Conservation (phyloP, 1,140 invertebrate species). For the Oncopeltus fasciatus region DNA sequence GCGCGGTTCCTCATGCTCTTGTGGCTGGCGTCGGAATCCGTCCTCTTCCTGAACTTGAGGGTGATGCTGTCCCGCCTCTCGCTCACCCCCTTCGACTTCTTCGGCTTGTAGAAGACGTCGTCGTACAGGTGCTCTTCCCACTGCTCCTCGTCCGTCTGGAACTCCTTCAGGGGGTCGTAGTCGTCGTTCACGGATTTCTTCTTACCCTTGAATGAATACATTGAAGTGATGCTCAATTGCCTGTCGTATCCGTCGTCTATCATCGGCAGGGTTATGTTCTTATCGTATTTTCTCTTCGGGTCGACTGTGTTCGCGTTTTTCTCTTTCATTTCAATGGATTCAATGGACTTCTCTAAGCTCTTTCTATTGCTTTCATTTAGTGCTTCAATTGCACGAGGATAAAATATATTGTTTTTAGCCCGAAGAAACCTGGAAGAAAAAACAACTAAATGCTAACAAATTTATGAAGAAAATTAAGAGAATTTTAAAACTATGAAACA, state of each 20-base stretch:
- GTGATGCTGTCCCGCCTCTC: slow-evolving; percentile 7
- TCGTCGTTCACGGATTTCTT: neutral
- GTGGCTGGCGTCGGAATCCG: slow-evolving; percentile 27
- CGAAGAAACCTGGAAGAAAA: slow-evolving; percentile 31
- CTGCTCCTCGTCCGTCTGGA: slow-evolving; percentile 35
- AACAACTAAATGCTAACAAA: too few species aligned
- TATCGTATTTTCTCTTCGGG: neutral
- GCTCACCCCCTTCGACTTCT: slow-evolving; percentile 22
- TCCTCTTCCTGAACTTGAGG: slow-evolving; percentile 16
- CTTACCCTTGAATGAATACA: neutral
- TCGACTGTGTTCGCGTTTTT: neutral
- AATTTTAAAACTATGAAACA: too few species aligned
- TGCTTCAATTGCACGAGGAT: slow-evolving; percentile 58
- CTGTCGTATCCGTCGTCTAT: slow-evolving; percentile 2
- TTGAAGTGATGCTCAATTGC: neutral
- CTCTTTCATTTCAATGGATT: neutral
- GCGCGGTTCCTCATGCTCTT: slow-evolving; percentile 23
- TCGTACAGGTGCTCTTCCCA: slow-evolving; percentile 31
- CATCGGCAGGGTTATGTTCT: neutral
- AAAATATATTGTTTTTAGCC: slow-evolving; percentile 55
- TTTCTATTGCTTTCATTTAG: slow-evolving; percentile 43
- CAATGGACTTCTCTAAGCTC: slow-evolving; percentile 31
- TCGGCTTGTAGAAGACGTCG: slow-evolving; percentile 25
- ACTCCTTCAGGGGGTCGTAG: slow-evolving; percentile 11
- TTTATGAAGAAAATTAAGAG: too few species aligned